These are phyloP conservation scores for Mormyrus iriodes DNA, from an alignment of 2,113 vertebrate genomes.

Conservation along the genomic window DNA sequence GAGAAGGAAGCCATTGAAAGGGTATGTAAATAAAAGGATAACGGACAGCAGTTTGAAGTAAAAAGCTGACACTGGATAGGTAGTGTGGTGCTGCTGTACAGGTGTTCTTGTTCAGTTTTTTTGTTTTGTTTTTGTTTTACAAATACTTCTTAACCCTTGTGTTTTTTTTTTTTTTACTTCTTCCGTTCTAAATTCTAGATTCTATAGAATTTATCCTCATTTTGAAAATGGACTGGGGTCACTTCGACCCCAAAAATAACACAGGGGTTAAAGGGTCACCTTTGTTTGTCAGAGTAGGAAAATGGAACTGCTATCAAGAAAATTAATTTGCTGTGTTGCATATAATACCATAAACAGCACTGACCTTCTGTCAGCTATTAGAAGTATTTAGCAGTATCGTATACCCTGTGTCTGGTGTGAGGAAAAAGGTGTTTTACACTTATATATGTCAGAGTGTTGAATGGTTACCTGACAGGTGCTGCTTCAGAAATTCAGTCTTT, in stretches of 20 bases:
- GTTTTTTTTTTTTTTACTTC: too few relatives aligned
- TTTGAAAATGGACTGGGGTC: too few relatives aligned
- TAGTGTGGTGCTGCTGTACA: not conserved
- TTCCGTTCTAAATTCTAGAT: too few relatives aligned
- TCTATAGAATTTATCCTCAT: too few relatives aligned
- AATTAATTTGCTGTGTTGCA: not conserved
- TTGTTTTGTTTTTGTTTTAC: not conserved
- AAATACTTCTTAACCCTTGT: too few relatives aligned
- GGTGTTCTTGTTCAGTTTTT: not conserved
- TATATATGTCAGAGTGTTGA: not conserved
- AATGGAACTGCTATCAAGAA: not conserved
- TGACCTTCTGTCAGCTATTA: not conserved
- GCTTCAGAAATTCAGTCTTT: not conserved
- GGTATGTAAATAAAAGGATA: conserved; percentile 58
- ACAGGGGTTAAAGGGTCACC: not conserved
- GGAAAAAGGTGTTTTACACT: not conserved
- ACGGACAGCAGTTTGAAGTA: not conserved
- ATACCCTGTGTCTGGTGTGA: not conserved
- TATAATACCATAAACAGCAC: not conserved
- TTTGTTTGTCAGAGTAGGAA: not conserved
- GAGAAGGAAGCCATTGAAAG: conserved; percentile 98
- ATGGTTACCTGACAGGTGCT: not conserved
- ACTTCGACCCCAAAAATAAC: too few relatives aligned
- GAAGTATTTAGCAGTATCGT: not conserved
- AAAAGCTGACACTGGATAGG: not conserved